Conservation (phyloP, 2,113 vertebrate genomes). For the Apodemus sylvaticus region DNA sequence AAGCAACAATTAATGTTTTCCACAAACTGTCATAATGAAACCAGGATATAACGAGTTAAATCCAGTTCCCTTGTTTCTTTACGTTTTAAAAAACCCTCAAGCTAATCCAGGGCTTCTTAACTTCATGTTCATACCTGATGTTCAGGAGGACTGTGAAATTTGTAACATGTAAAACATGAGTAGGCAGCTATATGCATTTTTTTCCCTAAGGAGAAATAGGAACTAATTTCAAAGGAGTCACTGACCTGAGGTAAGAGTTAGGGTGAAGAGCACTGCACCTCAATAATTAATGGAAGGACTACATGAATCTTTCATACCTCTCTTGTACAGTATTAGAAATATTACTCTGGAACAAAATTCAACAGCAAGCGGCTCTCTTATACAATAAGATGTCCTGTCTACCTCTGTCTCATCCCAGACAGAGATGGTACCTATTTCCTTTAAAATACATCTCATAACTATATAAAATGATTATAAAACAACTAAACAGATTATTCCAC, state of each 20-base stretch:
- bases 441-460: neutral
- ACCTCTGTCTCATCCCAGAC: neutral
- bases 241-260: neutral
- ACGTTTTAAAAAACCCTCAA: neutral
- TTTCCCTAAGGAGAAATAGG: neutral
- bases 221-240: slow-evolving; percentile 40
- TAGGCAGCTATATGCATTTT: neutral
- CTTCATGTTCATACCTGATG: neutral
- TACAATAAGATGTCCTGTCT: neutral
- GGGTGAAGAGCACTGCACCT: neutral
- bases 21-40: neutral
- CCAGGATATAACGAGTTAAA: neutral
- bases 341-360: neutral
- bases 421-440: neutral
- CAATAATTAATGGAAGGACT: neutral
- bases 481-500: neutral
- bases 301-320: neutral
- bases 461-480: neutral
- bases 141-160: neutral
- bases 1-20: neutral
- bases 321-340: neutral
- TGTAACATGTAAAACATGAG: neutral
- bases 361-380: neutral
- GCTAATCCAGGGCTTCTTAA: neutral
- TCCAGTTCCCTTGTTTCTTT: neutral